A percentile compares a stretch with the other conserved stretches of the same genome.
Conservation (phyloP, 2,113 vertebrate genomes). For the Scolopax mira region DNA sequence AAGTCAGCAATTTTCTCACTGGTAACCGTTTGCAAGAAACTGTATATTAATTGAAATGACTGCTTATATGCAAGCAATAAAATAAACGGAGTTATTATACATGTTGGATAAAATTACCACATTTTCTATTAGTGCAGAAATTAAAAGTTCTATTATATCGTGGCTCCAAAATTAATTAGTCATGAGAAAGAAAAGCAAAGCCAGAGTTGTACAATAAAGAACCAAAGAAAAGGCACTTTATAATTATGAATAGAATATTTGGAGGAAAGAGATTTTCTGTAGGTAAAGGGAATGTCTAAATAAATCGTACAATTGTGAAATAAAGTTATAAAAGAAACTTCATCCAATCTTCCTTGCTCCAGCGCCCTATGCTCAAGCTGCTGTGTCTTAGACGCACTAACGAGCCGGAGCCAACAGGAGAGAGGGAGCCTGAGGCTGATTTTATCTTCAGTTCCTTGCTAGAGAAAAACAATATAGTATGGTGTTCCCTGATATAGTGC, state of each 20-base stretch:
- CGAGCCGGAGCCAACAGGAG: neutral
- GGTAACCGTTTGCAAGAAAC: neutral
- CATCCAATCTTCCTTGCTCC: neutral
- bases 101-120: neutral
- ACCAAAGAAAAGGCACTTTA: neutral
- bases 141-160: neutral
- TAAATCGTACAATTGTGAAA: neutral
- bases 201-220: neutral
- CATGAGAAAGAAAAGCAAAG: neutral
- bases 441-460: neutral
- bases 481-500: neutral
- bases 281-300: neutral
- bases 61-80: neutral
- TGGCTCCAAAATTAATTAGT: neutral
- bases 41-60: neutral
- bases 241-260: neutral
- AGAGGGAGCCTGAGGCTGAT: neutral
- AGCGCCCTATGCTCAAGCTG: fast-evolving
- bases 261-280: neutral
- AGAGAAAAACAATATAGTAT: neutral
- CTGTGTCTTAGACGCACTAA: neutral
- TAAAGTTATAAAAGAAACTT: neutral
- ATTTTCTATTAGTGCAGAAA: neutral
- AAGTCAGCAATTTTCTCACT: neutral
- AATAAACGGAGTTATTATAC: neutral